Evolutionary conservation across 2,797 vertebrate species (phyloP), one percentile per base, ranked within the genome.

Genomic region (Tokudaia tokunoshimensis): DNA sequence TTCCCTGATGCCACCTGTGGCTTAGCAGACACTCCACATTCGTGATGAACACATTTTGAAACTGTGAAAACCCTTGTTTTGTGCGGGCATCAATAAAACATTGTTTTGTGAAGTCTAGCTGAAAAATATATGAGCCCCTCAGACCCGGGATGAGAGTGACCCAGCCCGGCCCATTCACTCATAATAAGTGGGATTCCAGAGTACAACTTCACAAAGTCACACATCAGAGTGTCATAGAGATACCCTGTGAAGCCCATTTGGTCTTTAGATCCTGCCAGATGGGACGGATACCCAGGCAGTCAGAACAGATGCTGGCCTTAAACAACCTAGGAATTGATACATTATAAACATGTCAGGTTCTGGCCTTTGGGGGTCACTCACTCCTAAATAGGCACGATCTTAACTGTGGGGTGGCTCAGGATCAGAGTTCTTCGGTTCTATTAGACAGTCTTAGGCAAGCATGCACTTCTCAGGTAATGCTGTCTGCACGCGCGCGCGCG

Each of bases 31-130:
- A 74, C 50, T 95, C 85, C 29, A 72, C 8, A 19, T 91, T 91
- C 37, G 34, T 72, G 41, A 92, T 75, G 86, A 96, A 81, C 78
- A 59, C 41, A 81, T 85, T 81, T 92, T 6, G 76, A 79, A 92
- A 82, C 78, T 90, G 75, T 83, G 80, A 95, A 96, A 94, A 90
- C 81, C 29, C 22, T 95, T 92, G 70, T 44, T 81, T 92, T 94
- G 13, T 93, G 65, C 50, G 12, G 29, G 81, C 82, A 95, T 94
- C 89, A 86, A 57, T 70, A 95, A 91, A 95, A 93, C 67, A 86
- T 72, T 91, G 17, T 91, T 95, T 29, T 96, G 63, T 87, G 80
- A 94, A 94, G 72, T 91, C 50, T 95, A 70, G 41, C 67, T 95
- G 52, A 96, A 94, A 97, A 91, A 59, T 80, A 65, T 55, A 80